A percentile compares a stretch with the other conserved stretches of the same genome.
Conservation (phyloP, 2,888 invertebrate species). For the Mythimna impura region DNA sequence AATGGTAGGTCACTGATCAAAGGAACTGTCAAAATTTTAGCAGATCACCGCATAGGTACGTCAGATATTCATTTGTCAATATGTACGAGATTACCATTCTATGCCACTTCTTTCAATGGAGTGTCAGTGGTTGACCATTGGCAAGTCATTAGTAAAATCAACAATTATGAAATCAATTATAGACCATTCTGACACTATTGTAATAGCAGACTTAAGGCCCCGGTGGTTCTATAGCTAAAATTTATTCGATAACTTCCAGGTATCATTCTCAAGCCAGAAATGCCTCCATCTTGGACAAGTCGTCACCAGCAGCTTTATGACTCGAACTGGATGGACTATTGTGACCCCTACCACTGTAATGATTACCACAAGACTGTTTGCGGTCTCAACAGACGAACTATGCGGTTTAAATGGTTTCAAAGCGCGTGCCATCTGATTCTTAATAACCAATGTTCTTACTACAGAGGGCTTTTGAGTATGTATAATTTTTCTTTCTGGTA, state of each 20-base stretch:
- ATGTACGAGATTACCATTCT: too few relatives aligned
- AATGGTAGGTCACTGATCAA: too few relatives aligned
- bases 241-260: slow-evolving; percentile 55
- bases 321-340: slow-evolving; percentile 81
- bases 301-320: slow-evolving; percentile 58
- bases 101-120: too few relatives aligned
- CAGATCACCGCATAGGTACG: too few relatives aligned
- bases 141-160: too few relatives aligned
- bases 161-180: too few relatives aligned
- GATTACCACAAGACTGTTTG: slow-evolving; percentile 75
- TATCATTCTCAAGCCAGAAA: slow-evolving; percentile 69
- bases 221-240: too few relatives aligned
- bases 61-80: too few relatives aligned
- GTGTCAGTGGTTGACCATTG: too few relatives aligned
- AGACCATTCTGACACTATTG: too few relatives aligned
- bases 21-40: too few relatives aligned
- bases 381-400: slow-evolving; percentile 73
- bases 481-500: slow-evolving; percentile 12
- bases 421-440: slow-evolving; percentile 79
- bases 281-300: slow-evolving; percentile 64
- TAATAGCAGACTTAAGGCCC: too few relatives aligned
- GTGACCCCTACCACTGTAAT: slow-evolving; percentile 82
- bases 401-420: slow-evolving; percentile 81
- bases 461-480: slow-evolving; percentile 78
- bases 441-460: slow-evolving; percentile 76